phyloP scores from a whole-genome alignment of 2,113 vertebrate species.

The Oceanodroma tethys region DNA sequence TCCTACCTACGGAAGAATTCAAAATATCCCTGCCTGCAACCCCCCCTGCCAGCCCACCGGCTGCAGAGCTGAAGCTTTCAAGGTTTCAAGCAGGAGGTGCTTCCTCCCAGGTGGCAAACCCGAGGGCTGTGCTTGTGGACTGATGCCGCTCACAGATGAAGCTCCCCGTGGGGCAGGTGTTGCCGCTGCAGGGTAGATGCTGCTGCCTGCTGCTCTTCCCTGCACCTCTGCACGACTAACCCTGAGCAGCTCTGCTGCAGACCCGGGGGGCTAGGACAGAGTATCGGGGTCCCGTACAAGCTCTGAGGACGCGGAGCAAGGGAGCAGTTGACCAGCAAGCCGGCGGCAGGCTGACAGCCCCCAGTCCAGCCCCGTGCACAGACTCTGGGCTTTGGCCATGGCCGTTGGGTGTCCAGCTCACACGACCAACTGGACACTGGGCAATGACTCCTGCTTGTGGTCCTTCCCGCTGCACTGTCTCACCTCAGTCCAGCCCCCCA shows the following conservation, averaged over 20 bases:
- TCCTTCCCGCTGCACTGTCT: neutral
- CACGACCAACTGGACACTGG: neutral
- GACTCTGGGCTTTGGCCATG: neutral
- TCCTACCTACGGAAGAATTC: neutral
- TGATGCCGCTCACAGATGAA: neutral
- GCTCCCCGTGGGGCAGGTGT: too few species aligned
- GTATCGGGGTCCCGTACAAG: neutral
- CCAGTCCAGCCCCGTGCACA: neutral
- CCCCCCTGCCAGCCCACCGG: neutral
- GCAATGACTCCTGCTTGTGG: neutral
- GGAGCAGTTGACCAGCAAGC: neutral
- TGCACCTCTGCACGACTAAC: neutral
- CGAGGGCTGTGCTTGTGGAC: too few species aligned
- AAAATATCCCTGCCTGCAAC: neutral
- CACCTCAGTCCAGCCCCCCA: neutral
- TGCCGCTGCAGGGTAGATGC: neutral
- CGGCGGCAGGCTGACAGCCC: neutral
- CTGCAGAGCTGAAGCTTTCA: neutral
- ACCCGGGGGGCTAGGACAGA: neutral
- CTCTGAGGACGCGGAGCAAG: too few species aligned
- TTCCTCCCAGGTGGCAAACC: too few species aligned
- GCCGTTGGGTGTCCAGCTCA: neutral
- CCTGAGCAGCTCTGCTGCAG: neutral
- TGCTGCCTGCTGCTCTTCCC: neutral
- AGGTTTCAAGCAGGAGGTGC: neutral